Conservation (phyloP, 2,888 invertebrate species). For the Strigamia transsilvanica region DNA sequence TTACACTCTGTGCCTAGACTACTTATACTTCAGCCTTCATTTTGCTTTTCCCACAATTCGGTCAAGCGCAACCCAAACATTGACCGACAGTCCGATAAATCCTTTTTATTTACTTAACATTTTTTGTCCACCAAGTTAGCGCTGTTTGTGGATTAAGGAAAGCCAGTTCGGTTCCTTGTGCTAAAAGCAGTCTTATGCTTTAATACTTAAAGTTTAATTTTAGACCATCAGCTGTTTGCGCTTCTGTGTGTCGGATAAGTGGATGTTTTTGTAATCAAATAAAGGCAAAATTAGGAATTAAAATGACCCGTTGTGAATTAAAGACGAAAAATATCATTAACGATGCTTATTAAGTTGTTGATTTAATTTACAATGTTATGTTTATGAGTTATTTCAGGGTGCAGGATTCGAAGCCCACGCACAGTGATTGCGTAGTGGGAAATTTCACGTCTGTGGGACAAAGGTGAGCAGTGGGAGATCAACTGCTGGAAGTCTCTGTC, state of each 20-base stretch:
- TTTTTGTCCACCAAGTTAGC: background rate
- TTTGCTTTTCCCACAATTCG: background rate
- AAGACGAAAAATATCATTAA: background rate
- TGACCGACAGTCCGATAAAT: background rate
- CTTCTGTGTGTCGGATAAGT: background rate
- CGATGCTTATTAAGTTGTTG: too few relatives aligned
- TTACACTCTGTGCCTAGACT: too few relatives aligned
- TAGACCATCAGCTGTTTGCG: conserved; percentile 26
- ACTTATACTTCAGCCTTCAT: background rate
- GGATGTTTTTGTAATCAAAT: conserved; percentile 1
- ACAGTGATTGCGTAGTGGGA: too few relatives aligned
- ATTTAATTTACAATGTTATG: too few relatives aligned
- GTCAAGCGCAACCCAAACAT: background rate
- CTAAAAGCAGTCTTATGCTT: background rate
- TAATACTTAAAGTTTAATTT: conserved; percentile 17
- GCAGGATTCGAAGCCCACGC: too few relatives aligned
- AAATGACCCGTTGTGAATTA: background rate
- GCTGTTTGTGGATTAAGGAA: background rate
- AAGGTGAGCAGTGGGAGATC: too few relatives aligned
- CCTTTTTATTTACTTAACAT: conserved; percentile 11
- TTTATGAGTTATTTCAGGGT: too few relatives aligned
- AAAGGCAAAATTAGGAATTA: background rate
- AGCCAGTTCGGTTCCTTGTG: background rate
- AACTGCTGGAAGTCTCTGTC: too few relatives aligned
- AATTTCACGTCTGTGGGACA: too few relatives aligned